Base-by-base conservation (phyloP, 2,888 invertebrate species). In the Tinea pellionella region DNA sequence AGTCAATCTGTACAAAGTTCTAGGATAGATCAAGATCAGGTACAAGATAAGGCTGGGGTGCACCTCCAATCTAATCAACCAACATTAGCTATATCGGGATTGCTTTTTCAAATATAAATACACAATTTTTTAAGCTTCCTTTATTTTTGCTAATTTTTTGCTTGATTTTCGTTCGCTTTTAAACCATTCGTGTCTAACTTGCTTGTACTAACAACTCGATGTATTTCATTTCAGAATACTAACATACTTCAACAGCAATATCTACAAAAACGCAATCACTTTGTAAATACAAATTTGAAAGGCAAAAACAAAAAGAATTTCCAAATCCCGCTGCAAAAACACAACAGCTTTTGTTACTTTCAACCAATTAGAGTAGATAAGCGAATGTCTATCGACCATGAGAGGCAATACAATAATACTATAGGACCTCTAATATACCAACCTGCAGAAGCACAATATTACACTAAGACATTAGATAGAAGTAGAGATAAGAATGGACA, bases 291-390 rank as follows among this genome's bases (percentile, higher is more conserved):
- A 71, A 83, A 75, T 66, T 73, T 80, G 61, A 87, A 87, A 73
- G 83, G 84, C 51, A 87, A 87, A 67, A 81, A 89, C 67, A 90
- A 90, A 80, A 90, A 90, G 77, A 89, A 89, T 65, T 90, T 90
- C 65, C 90, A 90, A 84, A 89, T 90, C 66, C 90, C 90, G 1
- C 71, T 91, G 43, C 91, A 91, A 72, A 91, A 91, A 72, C 90
- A 90, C 67, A 90, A 91, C 74, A 91, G 91, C 72, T 91, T 91
- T 70, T 90, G 90, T 69, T 91, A 90, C 67, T 91, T 91, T 66
- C 91, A 91, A 79, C 91, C 91, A 6, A 90, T 91, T 65, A 89
- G 90, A 71, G 82, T 87, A 67, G 90, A 90, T 67, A 89, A 90
- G 65, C 86, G 90, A 65, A 78, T 84, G 19, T 80, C 82, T 1